Percentiles rank a stretch among this genome's conserved stretches.
phyloP scores from a whole-genome alignment of 2,888 invertebrate genomes.

The Balanococcus diminutus region DNA sequence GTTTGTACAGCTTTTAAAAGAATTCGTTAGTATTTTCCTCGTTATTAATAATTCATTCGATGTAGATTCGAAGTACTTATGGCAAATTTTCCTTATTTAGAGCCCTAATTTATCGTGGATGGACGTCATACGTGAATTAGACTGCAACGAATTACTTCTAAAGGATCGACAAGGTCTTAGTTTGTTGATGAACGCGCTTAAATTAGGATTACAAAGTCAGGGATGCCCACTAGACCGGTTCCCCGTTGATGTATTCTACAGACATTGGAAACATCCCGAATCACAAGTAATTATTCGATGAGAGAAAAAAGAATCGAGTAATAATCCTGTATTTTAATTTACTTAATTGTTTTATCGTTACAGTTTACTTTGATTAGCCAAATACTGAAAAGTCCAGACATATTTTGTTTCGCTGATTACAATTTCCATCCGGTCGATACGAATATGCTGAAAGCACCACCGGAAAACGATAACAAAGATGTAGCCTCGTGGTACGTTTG shows the following conservation, averaged over 20 bases:
- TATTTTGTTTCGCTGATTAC: slow-evolving; percentile 93
- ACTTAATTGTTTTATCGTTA: slow-evolving; percentile 55
- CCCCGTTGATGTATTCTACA: slow-evolving; percentile 87
- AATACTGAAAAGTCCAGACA: slow-evolving; percentile 87
- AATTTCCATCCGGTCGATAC: slow-evolving; percentile 85
- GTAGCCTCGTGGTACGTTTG: slow-evolving; percentile 82
- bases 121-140: slow-evolving; percentile 88
- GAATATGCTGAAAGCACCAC: slow-evolving; percentile 84
- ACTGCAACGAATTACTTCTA: slow-evolving; percentile 86
- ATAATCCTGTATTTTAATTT: too few relatives aligned
- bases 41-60: not conserved
- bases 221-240: slow-evolving; percentile 73
- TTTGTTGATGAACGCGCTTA: slow-evolving; percentile 80
- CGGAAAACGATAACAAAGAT: slow-evolving; percentile 94
- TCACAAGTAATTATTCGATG: slow-evolving; percentile 68
- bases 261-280: slow-evolving; percentile 91
- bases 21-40: slow-evolving; percentile 68
- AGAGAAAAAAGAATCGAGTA: not conserved
- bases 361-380: slow-evolving; percentile 84
- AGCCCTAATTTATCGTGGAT: slow-evolving; percentile 85
- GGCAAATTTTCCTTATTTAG: slow-evolving; percentile 59
- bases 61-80: not conserved
- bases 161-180: slow-evolving; percentile 85
- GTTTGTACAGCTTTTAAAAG: slow-evolving; percentile 90
- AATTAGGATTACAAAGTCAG: slow-evolving; percentile 78